Percentiles rank a stretch among this genome's conserved stretches.
phyloP scores from a whole-genome alignment of 2,797 vertebrate genomes.

The Cuniculus paca region DNA sequence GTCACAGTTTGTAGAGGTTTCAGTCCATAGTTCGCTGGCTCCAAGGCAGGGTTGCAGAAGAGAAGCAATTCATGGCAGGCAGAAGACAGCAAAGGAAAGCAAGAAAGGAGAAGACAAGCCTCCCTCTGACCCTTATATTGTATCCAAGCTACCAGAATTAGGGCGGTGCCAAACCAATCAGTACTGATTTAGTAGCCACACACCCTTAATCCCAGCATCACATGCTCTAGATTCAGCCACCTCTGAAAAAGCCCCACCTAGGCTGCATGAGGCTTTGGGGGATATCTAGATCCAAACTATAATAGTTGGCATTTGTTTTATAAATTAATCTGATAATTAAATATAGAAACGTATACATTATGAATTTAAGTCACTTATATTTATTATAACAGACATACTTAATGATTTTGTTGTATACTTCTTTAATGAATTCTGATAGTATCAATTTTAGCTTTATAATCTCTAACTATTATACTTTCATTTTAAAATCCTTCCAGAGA shows the following conservation, averaged over 20 bases:
- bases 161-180: not conserved
- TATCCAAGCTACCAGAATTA: not conserved
- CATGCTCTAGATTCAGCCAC: too few relatives aligned
- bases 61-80: not conserved
- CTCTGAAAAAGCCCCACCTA: too few relatives aligned
- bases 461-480: not conserved
- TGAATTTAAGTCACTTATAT: not conserved
- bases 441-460: not conserved
- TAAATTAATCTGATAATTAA: not conserved
- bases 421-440: not conserved
- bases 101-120: not conserved
- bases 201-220: not conserved
- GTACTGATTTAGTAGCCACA: not conserved
- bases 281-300: not conserved
- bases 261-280: too few relatives aligned
- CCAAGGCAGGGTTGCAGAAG: not conserved
- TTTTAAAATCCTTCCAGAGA: conserved; percentile 11
- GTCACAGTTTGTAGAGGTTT: not conserved
- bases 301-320: not conserved
- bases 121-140: not conserved
- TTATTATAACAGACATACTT: not conserved
- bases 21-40: not conserved
- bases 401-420: not conserved
- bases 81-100: not conserved
- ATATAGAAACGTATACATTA: not conserved